These are phyloP conservation scores for Ephialtes manifestator DNA, from an alignment of 2,888 invertebrate genomes.

Conservation along the genomic window DNA sequence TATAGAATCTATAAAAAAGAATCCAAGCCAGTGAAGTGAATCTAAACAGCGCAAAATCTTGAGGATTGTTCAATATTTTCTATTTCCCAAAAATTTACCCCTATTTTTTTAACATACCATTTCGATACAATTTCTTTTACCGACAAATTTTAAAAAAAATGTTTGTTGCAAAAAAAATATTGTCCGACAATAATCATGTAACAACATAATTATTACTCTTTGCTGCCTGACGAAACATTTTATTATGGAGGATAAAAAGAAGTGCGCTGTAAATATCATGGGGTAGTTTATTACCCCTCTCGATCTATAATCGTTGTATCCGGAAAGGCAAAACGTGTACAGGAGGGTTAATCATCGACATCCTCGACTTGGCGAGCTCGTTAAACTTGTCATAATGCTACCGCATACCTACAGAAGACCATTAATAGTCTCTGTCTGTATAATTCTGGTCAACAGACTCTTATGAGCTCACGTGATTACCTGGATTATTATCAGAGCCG, in stretches of 20 bases:
- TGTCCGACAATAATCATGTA: too few species aligned
- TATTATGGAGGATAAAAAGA: too few species aligned
- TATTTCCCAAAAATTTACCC: too few species aligned
- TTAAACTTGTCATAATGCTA: neutral
- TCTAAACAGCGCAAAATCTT: too few species aligned
- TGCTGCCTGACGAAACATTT: too few species aligned
- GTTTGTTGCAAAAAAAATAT: too few species aligned
- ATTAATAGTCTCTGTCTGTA: neutral
- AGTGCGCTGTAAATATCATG: too few species aligned
- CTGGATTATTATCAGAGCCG: conserved; percentile 30
- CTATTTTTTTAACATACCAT: too few species aligned
- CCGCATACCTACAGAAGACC: neutral
- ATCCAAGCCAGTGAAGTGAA: too few species aligned
- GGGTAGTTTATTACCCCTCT: neutral
- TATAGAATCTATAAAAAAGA: too few species aligned
- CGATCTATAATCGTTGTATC: neutral
- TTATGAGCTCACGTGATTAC: neutral
- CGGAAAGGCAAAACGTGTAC: neutral
- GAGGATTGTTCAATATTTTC: too few species aligned
- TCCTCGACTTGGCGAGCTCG: neutral
- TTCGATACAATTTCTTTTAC: neutral
- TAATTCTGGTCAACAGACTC: neutral
- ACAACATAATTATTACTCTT: too few species aligned
- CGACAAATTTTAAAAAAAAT: neutral
- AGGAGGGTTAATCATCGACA: neutral